Conservation (phyloP, 2,888 invertebrate species). For the Chironomus riparius region DNA sequence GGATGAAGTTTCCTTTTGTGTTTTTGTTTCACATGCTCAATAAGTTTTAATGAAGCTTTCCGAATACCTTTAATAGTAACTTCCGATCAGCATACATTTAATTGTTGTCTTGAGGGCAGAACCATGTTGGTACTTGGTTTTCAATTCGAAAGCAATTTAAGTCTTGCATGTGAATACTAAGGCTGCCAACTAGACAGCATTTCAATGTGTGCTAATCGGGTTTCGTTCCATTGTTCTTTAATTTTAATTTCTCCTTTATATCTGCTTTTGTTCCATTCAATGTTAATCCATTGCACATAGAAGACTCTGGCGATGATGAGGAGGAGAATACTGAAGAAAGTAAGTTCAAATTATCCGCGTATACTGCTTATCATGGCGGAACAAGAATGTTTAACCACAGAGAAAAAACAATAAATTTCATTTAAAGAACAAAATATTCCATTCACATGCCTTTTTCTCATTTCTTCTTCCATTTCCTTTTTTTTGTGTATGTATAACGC, state of each 20-base stretch:
- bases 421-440: neutral
- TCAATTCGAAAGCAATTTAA: too few relatives aligned
- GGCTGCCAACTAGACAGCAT: too few relatives aligned
- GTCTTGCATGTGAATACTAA: too few relatives aligned
- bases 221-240: neutral
- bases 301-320: constrained; percentile 35
- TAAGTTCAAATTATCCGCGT: constrained; percentile 33
- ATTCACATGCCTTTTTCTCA: neutral
- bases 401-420: constrained; percentile 33
- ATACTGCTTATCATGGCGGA: constrained; percentile 36
- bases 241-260: neutral
- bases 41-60: neutral
- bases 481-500: neutral
- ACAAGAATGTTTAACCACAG: constrained; percentile 36
- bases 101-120: too few relatives aligned
- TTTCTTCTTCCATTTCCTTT: neutral
- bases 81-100: too few relatives aligned
- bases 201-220: too few relatives aligned
- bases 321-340: constrained; percentile 37
- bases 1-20: neutral
- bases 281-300: neutral
- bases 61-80: neutral
- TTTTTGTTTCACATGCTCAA: neutral
- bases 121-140: too few relatives aligned
- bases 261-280: neutral